These are phyloP conservation scores for Scalopus aquaticus DNA, from an alignment of 2,113 vertebrate species.

Conservation along the genomic window DNA sequence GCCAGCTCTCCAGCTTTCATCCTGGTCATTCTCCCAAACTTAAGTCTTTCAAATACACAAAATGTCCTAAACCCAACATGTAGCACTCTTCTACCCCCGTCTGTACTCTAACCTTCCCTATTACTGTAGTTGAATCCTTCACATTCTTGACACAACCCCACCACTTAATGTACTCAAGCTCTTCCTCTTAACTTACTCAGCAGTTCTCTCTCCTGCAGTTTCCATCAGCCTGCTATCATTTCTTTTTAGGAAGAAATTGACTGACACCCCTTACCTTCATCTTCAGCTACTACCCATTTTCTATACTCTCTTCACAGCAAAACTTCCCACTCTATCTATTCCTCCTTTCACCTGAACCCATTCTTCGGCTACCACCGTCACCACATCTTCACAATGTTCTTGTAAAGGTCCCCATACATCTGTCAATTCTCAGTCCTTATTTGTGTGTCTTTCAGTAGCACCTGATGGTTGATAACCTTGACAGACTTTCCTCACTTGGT, in stretches of 20 bases:
- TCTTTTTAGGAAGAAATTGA: background rate
- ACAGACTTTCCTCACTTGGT: background rate
- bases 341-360: background rate
- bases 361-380: background rate
- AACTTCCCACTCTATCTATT: background rate
- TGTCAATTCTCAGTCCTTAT: background rate
- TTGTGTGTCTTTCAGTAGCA: background rate
- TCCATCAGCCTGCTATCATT: background rate
- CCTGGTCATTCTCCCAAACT: background rate
- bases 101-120: background rate
- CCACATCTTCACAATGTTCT: background rate
- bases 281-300: background rate
- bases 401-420: background rate
- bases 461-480: background rate
- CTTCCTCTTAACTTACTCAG: background rate
- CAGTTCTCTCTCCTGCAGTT: background rate
- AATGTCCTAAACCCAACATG: background rate
- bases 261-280: background rate
- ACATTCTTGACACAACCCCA: background rate
- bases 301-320: background rate
- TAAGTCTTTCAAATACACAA: background rate
- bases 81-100: background rate
- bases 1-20: conserved; percentile 15
- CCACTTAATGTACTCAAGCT: background rate
- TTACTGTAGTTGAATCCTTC: background rate